Evolutionary conservation across 2,888 invertebrate genomes (phyloP).

Genomic region (Salticus scenicus): DNA sequence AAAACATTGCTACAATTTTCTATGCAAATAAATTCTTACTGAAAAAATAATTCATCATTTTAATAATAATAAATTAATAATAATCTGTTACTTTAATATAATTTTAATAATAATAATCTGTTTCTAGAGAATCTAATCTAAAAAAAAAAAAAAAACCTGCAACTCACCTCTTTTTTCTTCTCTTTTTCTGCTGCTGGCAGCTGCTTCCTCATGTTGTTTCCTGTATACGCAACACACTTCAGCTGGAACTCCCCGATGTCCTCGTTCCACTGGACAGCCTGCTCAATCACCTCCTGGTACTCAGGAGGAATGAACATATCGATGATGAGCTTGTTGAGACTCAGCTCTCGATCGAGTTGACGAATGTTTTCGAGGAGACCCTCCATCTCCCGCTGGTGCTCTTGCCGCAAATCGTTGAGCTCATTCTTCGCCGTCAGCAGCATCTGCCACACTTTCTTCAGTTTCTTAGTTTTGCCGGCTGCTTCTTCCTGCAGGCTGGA

Average conservation of each 20-base stretch:
- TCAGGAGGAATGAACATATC: conserved; percentile 95
- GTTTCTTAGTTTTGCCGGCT: conserved; percentile 91
- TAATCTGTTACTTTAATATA: no score
- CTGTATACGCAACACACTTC: conserved; percentile 97
- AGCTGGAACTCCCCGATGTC: conserved; percentile 99
- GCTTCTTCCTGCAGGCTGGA: conserved; percentile 96
- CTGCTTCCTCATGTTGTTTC: conserved; percentile 90
- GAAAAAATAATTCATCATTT: no score
- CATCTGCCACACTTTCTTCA: conserved; percentile 90
- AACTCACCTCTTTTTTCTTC: conserved; percentile 74
- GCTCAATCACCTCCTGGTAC: conserved; percentile 92
- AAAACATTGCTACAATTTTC: no score
- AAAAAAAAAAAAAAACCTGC: no score
- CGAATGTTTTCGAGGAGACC: conserved; percentile 94
- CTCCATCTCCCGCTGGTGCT: conserved; percentile 98
- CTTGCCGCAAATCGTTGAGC: conserved; percentile 83
- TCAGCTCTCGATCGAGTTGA: conserved; percentile 90
- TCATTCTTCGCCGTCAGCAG: conserved; percentile 85
- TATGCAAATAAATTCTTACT: no score
- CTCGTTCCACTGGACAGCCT: conserved; percentile 97
- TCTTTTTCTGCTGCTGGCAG: conserved; percentile 75
- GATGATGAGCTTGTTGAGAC: conserved; percentile 91
- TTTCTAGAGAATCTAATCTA: no score
- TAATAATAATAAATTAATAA: no score
- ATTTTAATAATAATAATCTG: no score